Percentiles rank a stretch among this genome's conserved stretches.
Conservation (phyloP, 1,140 invertebrate species). For the Drosophila aff. region DNA sequence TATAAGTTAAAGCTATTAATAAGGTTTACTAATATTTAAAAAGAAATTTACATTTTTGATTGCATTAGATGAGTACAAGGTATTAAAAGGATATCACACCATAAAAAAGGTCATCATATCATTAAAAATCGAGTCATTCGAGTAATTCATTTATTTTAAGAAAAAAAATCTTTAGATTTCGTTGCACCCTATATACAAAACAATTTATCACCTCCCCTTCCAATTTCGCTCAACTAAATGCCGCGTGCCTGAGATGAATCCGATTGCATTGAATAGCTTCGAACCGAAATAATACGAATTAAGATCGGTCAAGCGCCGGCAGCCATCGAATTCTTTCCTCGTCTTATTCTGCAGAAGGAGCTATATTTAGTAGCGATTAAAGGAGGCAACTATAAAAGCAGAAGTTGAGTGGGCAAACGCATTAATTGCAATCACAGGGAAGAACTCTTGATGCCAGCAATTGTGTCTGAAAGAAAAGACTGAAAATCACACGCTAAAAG, state of each 20-base stretch:
- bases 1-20: neutral
- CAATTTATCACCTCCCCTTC: constrained; percentile 2
- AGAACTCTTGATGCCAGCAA: constrained; percentile 69
- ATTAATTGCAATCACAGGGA: constrained; percentile 57
- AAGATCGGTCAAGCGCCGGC: constrained; percentile 32
- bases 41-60: no score
- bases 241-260: constrained; percentile 45
- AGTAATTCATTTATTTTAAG: neutral
- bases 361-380: constrained; percentile 60
- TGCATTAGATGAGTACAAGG: no score
- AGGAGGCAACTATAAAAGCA: constrained; percentile 62
- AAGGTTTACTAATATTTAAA: no score
- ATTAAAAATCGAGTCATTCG: no score
- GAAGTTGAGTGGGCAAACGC: constrained; percentile 26
- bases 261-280: constrained; percentile 12
- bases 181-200: neutral
- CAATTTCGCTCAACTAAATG: constrained; percentile 49
- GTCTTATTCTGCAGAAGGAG: constrained; percentile 2
- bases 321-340: constrained; percentile 24
- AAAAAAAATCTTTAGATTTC: no score
- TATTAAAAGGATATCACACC: no score
- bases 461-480: constrained; percentile 37
- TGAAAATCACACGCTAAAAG: constrained; percentile 50
- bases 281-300: constrained; percentile 19
- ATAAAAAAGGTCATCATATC: no score